Conservation (phyloP, 2,797 vertebrate species). For the Myotis myotis region DNA sequence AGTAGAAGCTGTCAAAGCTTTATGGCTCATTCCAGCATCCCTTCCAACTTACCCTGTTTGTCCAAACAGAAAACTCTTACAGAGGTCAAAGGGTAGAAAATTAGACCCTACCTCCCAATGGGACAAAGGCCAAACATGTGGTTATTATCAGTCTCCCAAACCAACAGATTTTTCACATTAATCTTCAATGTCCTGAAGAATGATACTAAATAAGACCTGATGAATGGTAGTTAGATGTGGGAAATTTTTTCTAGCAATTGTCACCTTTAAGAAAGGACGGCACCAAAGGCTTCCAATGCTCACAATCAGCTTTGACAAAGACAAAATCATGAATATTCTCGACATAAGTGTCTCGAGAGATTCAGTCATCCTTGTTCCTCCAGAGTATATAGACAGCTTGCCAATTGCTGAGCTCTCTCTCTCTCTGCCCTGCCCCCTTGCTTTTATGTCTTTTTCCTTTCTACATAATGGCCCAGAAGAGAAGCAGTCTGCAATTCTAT, state of each 20-base stretch:
- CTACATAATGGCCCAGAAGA: neutral
- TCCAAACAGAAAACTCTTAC: neutral
- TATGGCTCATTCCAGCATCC: neutral
- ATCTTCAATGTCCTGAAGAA: neutral
- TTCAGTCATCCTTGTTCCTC: neutral
- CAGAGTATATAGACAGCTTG: neutral
- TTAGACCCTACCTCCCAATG: rapidly evolving
- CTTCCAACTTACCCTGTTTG: neutral
- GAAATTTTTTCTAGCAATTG: neutral
- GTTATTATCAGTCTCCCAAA: neutral
- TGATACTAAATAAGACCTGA: neutral
- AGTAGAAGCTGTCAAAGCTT: neutral
- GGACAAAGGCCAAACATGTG: neutral
- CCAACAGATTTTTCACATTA: neutral
- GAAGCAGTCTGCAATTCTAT: neutral
- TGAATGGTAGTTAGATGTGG: neutral
- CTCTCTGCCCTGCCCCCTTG: neutral
- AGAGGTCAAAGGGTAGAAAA: neutral
- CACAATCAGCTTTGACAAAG: neutral
- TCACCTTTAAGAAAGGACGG: neutral
- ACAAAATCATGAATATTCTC: neutral
- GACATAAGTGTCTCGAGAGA: neutral
- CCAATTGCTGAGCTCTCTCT: neutral
- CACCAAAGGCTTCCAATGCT: neutral
- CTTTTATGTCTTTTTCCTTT: neutral